Conservation (phyloP, 2,797 vertebrate genomes). For the Sciurus vulgaris region DNA sequence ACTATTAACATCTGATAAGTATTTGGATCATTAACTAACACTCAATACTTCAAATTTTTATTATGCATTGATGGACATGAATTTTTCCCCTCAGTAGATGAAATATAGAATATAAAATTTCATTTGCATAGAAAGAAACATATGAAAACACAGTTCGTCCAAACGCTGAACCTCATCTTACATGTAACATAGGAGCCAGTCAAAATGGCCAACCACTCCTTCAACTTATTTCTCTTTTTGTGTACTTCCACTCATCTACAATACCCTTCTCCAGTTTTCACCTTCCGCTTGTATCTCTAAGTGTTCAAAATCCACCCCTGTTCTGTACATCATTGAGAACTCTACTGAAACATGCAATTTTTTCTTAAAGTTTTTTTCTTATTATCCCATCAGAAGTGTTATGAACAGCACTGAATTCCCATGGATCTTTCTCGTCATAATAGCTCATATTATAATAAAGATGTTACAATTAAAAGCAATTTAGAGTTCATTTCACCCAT, state of each 20-base stretch:
- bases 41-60: not conserved
- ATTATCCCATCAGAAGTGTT: not conserved
- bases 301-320: not conserved
- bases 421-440: not conserved
- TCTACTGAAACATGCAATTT: not conserved
- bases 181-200: accelerated
- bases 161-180: not conserved
- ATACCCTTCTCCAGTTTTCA: not conserved
- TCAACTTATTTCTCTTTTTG: not conserved
- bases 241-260: not conserved
- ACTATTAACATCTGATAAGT: not conserved
- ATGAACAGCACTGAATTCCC: not conserved
- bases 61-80: not conserved
- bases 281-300: not conserved
- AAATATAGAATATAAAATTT: not conserved
- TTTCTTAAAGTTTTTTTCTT: not conserved
- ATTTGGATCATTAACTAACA: not conserved
- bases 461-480: not conserved
- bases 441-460: not conserved
- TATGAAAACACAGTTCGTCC: not conserved
- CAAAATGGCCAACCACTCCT: not conserved
- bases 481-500: not conserved
- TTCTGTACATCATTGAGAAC: not conserved
- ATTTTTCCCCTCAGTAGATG: not conserved
- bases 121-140: not conserved